phyloP scores from a whole-genome alignment of 2,797 vertebrate genomes.

The Acanthiza pusilla region DNA sequence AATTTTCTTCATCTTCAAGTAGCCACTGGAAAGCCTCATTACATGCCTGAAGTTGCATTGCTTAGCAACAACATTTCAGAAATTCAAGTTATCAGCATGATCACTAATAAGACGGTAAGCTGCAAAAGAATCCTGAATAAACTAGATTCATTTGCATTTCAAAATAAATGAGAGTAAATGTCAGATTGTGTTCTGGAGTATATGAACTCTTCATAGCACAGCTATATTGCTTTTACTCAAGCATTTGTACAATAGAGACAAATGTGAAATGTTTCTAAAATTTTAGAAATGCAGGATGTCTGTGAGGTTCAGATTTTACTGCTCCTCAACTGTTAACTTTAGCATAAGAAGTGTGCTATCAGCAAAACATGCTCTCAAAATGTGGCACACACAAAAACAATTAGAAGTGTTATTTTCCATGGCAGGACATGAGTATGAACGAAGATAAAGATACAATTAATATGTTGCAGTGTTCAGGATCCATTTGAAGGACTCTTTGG shows the following conservation, averaged over 20 bases:
- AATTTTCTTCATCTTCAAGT: constrained; percentile 62
- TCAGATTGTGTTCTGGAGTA: constrained; percentile 47
- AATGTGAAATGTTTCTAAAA: not conserved
- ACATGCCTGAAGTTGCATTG: constrained; percentile 69
- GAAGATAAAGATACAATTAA: not conserved
- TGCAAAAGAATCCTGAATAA: constrained; percentile 53
- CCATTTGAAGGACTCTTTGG: not conserved
- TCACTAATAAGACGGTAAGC: constrained; percentile 66
- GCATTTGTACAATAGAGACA: not conserved
- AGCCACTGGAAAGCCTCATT: constrained; percentile 65
- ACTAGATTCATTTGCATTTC: constrained; percentile 53
- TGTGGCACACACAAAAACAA: not conserved
- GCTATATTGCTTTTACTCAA: not conserved
- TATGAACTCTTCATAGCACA: not conserved
- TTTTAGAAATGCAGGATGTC: not conserved
- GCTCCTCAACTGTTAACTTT: not conserved
- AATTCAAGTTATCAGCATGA: constrained; percentile 63
- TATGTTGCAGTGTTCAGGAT: not conserved
- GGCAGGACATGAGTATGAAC: not conserved
- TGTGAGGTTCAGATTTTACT: not conserved
- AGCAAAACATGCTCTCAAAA: not conserved
- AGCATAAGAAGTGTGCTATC: not conserved
- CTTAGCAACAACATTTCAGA: constrained; percentile 71
- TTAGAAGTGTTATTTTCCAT: not conserved
- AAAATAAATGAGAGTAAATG: constrained; percentile 65